Base-by-base conservation (phyloP, 1,140 invertebrate genomes). In the Aphelinus atriplicis region DNA sequence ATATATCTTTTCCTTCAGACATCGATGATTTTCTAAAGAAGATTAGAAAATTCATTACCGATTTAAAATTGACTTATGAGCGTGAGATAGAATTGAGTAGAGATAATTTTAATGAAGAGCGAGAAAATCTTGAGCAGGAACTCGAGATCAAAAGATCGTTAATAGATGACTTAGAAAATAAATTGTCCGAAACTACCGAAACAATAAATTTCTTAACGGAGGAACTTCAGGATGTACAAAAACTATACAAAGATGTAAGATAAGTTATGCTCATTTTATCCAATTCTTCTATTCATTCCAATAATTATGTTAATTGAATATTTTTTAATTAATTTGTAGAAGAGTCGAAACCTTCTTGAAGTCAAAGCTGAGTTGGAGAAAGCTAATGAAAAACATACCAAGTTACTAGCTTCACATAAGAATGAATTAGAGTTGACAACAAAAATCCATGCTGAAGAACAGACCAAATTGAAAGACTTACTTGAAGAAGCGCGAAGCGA, bases 401-500 rank as follows among this genome's bases (percentile, higher is more conserved):
- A 75, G 63, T 57, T 72, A 2, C 10, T 82, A 10, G 66, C 82
- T 46, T 78, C 79, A 50, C 81, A 84, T 55, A 77, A 80, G 67
- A 75, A 79, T 10, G 82, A 87, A 64, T 75, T 85, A n/a, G 80
- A 81, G 55, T 70, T 69, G n/a, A 55, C 80, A 9, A 76, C 74
- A n/a, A 79, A 79, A 56, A 70, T 63, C 67, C 76, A 81, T 1
- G 67, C 66, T 7, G 77, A 83, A 56, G 83, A 87, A 71, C 73
- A 80, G 10, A 73, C 74, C 51, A 78, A 79, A 63, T 43, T 87
- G 26, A 74, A 81, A 26, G 75, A 80, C 3, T 78, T 81, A 68
- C 79, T 82, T 7, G 73, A 80, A 10, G 77, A 84, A 47, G 66
- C 78, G 9, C 72, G 71, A 71, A 50, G 72, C 2, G 71, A 83